These are phyloP conservation scores for Apteryx owenii DNA, from an alignment of 2,113 vertebrate genomes.

Conservation along the genomic window DNA sequence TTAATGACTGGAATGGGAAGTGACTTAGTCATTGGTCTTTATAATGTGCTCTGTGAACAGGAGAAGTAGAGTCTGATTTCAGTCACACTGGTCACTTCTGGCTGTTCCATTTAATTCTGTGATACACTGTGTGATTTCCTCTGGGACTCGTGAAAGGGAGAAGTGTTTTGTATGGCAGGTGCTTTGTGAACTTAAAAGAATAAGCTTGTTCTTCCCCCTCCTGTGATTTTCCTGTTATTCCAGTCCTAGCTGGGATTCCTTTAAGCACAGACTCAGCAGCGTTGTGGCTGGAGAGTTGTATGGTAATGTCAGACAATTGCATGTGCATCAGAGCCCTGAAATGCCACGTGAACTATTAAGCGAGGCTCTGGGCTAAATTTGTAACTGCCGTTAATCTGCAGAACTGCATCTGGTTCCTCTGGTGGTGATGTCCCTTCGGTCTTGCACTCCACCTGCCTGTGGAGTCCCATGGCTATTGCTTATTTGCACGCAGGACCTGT, in stretches of 20 bases:
- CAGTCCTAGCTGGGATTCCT: neutral
- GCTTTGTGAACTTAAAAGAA: neutral
- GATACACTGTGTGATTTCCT: neutral
- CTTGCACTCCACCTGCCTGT: neutral
- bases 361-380: neutral
- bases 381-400: neutral
- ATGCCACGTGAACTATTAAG: neutral
- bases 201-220: neutral
- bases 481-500: rapidly evolving
- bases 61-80: neutral
- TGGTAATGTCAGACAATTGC: neutral
- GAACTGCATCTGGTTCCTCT: neutral
- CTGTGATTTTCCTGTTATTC: conserved; percentile 41
- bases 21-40: neutral
- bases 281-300: neutral
- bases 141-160: neutral
- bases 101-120: neutral
- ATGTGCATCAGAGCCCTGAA: neutral
- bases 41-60: neutral
- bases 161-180: neutral
- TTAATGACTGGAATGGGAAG: neutral
- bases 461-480: neutral
- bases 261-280: neutral
- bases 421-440: neutral
- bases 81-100: neutral